phyloP scores from a whole-genome alignment of 2,888 invertebrate genomes.

The Thysanoteuthis rhombus region DNA sequence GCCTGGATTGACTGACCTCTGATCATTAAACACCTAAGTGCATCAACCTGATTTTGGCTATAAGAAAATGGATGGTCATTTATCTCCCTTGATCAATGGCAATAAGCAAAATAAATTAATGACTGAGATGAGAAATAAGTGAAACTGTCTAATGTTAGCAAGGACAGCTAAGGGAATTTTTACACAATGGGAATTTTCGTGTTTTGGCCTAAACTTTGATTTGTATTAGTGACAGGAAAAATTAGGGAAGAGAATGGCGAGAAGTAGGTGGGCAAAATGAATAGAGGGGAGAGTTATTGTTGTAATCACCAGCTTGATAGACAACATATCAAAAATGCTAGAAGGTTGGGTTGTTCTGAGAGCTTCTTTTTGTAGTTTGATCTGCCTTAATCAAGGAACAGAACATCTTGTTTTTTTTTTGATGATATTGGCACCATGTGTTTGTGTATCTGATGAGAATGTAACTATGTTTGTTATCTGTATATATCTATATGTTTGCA shows the following conservation, averaged over 20 bases:
- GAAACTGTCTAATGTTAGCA: not conserved
- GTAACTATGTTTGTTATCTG: not conserved
- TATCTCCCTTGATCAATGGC: not conserved
- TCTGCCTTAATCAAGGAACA: not conserved
- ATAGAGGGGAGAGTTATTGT: not conserved
- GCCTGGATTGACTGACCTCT: not conserved
- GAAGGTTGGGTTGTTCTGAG: not conserved
- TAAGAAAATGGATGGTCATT: not conserved
- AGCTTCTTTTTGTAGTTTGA: not conserved
- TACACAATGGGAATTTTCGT: not conserved
- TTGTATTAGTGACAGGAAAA: not conserved
- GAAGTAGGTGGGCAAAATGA: not conserved
- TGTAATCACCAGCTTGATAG: not conserved
- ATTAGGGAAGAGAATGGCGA: not conserved
- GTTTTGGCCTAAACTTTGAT: not conserved
- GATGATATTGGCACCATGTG: slow-evolving; percentile 1
- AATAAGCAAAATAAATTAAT: not conserved
- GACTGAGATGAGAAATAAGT: not conserved
- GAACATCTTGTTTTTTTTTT: not conserved
- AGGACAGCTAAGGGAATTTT: not conserved
- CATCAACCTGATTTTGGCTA: not conserved
- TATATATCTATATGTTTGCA: too few relatives aligned
- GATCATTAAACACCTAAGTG: not conserved
- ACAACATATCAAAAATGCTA: not conserved
- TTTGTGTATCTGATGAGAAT: not conserved